phyloP scores from a whole-genome alignment of 1,140 invertebrate species.

The Camponotus vicinus region DNA sequence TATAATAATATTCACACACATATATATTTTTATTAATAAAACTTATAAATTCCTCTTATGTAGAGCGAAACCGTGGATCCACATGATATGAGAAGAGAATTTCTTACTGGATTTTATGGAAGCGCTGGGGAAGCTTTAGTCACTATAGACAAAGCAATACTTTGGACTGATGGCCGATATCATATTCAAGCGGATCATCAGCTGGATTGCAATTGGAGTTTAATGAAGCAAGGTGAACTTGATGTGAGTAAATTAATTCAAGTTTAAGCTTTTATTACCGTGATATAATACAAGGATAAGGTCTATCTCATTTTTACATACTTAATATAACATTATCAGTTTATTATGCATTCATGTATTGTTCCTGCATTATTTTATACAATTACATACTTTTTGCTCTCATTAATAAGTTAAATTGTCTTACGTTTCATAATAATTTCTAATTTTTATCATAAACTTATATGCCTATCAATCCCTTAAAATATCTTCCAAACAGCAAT shows the following conservation, averaged over 20 bases:
- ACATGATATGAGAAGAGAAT: conserved; percentile 93
- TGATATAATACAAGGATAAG: neutral
- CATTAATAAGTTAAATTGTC: neutral
- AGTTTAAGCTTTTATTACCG: conserved; percentile 21
- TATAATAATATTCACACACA: neutral
- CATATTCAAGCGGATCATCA: conserved; percentile 91
- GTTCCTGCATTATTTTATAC: neutral
- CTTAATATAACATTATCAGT: neutral
- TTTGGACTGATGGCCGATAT: conserved; percentile 97
- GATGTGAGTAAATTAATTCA: conserved; percentile 81
- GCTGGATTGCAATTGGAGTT: conserved; percentile 92
- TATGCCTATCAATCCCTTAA: neutral
- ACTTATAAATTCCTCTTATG: conserved; percentile 30
- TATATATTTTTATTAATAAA: conserved; percentile 20
- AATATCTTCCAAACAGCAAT: neutral
- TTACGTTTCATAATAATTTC: neutral
- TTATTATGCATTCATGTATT: neutral
- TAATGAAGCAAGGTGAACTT: conserved; percentile 90
- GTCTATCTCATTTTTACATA: neutral
- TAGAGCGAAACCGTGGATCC: conserved; percentile 90
- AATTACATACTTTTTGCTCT: neutral
- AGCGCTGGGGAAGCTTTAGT: conserved; percentile 93
- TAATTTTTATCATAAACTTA: neutral
- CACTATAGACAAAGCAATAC: conserved; percentile 90
- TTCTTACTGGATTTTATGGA: conserved; percentile 95